phyloP scores from a whole-genome alignment of 2,888 invertebrate genomes.

The Fragum fragum region DNA sequence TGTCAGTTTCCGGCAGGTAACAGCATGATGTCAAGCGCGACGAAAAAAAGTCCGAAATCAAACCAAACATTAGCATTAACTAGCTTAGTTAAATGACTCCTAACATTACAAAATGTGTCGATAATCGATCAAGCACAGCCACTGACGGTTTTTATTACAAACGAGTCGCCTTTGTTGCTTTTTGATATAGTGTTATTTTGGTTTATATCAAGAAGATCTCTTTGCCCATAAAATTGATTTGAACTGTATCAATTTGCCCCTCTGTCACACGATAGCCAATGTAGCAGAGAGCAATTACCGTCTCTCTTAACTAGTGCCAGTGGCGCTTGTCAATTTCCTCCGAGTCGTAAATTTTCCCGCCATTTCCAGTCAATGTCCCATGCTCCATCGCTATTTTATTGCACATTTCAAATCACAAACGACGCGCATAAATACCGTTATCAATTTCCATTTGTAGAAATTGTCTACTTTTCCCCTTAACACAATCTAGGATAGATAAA shows the following conservation, averaged over 20 bases:
- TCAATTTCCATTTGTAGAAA: constrained; percentile 55
- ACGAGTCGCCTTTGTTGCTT: constrained; percentile 41
- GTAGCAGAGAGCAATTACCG: constrained; percentile 57
- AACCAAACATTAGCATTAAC: constrained; percentile 58
- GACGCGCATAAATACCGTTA: constrained; percentile 34
- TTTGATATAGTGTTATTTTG: constrained; percentile 60
- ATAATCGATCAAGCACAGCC: constrained; percentile 49
- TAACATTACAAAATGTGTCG: constrained; percentile 47
- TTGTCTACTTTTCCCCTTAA: too few relatives aligned
- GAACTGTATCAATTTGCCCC: constrained; percentile 57
- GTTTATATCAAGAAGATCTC: constrained; percentile 59
- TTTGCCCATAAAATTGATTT: constrained; percentile 59
- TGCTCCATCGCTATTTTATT: constrained; percentile 17
- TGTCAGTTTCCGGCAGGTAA: constrained; percentile 53
- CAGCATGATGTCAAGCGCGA: constrained; percentile 53
- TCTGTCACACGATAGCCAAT: constrained; percentile 47
- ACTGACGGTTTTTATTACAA: constrained; percentile 43
- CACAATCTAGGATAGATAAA: too few relatives aligned
- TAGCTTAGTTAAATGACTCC: constrained; percentile 34
- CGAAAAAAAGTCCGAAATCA: constrained; percentile 51
- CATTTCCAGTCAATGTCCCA: constrained; percentile 13
- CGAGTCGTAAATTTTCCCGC: constrained; percentile 39
- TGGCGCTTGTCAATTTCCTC: constrained; percentile 53
- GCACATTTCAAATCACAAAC: constrained; percentile 41
- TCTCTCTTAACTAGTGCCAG: constrained; percentile 23